Conservation (phyloP, 30 jellyfish, hydroid and myxozoan species). For the Aurelia sp. region DNA sequence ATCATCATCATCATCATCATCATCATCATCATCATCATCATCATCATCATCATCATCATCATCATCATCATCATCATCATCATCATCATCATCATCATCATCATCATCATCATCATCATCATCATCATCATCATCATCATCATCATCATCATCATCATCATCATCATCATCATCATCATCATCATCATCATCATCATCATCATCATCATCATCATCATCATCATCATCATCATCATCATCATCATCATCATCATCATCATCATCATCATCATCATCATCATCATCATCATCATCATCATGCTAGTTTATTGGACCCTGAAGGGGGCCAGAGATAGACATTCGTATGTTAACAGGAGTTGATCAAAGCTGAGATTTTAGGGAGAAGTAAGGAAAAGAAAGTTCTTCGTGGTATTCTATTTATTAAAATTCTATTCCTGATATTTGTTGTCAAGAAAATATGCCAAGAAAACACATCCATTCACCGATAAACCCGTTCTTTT, state of each 20-base stretch:
- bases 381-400: too few species aligned
- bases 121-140: not conserved
- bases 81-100: not conserved
- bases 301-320: too few species aligned
- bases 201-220: not conserved
- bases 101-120: not conserved
- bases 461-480: too few species aligned
- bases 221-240: not conserved
- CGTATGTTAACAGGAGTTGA: too few species aligned
- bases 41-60: not conserved
- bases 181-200: not conserved
- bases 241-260: not conserved
- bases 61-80: not conserved
- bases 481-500: too few species aligned
- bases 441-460: too few species aligned
- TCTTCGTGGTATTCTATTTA: too few species aligned
- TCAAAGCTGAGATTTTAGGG: too few species aligned
- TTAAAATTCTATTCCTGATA: too few species aligned
- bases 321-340: too few species aligned
- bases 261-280: not conserved
- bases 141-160: not conserved
- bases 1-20: not conserved
- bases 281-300: not conserved
- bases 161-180: not conserved
- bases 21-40: not conserved